phyloP scores from a whole-genome alignment of 2,888 invertebrate species.

The Andrena bicolor region DNA sequence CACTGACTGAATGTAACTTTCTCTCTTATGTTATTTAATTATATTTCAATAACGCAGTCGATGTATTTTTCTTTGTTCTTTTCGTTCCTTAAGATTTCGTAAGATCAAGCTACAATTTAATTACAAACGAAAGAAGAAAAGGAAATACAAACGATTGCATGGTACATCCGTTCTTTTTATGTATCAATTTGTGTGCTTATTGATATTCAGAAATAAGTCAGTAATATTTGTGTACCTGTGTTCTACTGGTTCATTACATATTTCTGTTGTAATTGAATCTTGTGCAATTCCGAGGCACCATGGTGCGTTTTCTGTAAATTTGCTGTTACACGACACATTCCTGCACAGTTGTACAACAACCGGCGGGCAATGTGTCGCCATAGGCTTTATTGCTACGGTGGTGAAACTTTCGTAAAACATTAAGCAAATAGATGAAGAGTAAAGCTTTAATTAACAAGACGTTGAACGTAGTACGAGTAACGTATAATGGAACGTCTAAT shows the following conservation, averaged over 20 bases:
- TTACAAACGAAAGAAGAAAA: slow-evolving; percentile 19
- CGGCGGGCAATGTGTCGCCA: slow-evolving; percentile 48
- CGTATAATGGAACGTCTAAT: background rate
- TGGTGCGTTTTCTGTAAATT: slow-evolving; percentile 68
- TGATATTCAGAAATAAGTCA: slow-evolving; percentile 63
- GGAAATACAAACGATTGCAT: slow-evolving; percentile 54
- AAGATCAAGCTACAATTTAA: background rate
- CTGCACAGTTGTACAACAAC: slow-evolving; percentile 55
- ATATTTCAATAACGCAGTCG: slow-evolving; percentile 68
- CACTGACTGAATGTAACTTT: slow-evolving; percentile 63
- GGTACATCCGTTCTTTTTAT: slow-evolving; percentile 54
- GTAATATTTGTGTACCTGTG: slow-evolving; percentile 50
- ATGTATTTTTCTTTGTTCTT: slow-evolving; percentile 45
- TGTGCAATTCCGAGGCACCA: slow-evolving; percentile 63
- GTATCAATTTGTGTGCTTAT: slow-evolving; percentile 59
- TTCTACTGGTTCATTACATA: slow-evolving; percentile 53
- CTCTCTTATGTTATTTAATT: slow-evolving; percentile 56
- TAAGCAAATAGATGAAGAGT: background rate
- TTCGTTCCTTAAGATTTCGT: background rate
- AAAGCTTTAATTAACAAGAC: background rate
- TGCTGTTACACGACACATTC: slow-evolving; percentile 61
- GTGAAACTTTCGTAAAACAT: slow-evolving; percentile 40
- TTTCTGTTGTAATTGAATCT: slow-evolving; percentile 58
- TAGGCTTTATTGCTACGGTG: slow-evolving; percentile 54
- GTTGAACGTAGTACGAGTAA: background rate